A percentile compares a stretch with the other conserved stretches of the same genome.
Conservation (phyloP, 2,113 vertebrate genomes). For the Mastomys coucha region DNA sequence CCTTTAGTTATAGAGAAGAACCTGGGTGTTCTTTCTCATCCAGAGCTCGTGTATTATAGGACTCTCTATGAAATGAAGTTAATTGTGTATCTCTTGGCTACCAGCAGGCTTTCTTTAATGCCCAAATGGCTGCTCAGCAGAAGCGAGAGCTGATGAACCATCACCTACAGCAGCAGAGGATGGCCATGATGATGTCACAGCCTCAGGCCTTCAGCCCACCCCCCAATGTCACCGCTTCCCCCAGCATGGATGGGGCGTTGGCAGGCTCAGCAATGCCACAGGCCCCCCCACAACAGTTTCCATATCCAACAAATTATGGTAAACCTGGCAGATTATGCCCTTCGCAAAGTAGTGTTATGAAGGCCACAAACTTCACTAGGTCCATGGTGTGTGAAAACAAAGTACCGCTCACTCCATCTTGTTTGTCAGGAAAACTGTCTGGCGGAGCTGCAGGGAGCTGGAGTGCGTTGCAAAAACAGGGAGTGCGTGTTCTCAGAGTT, state of each 20-base stretch:
- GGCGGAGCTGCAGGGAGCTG: not conserved
- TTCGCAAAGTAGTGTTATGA: not conserved
- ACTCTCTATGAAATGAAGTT: not conserved
- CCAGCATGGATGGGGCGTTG: slow-evolving; percentile 93
- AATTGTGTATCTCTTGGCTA: slow-evolving; percentile 68
- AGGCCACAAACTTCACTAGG: not conserved
- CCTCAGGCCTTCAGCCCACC: slow-evolving; percentile 95
- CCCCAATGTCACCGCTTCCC: slow-evolving; percentile 95
- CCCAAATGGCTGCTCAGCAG: slow-evolving; percentile 97
- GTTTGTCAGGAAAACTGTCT: not conserved
- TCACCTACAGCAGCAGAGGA: slow-evolving; percentile 94
- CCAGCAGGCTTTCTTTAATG: slow-evolving; percentile 94
- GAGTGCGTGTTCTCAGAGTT: too few species aligned
- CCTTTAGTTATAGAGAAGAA: not conserved
- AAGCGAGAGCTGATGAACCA: slow-evolving; percentile 94
- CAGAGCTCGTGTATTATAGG: not conserved
- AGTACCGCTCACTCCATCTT: too few species aligned
- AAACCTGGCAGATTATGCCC: slow-evolving; percentile 14
- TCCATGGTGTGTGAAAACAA: not conserved
- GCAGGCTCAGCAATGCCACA: slow-evolving; percentile 90
- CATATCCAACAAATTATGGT: slow-evolving; percentile 95
- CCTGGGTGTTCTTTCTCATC: not conserved
- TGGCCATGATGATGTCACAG: slow-evolving; percentile 95
- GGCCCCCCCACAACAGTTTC: slow-evolving; percentile 93
- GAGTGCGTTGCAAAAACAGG: not conserved